Evolutionary conservation across 2,113 vertebrate genomes (phyloP).

Genomic region (Sylvicapra grimmia): DNA sequence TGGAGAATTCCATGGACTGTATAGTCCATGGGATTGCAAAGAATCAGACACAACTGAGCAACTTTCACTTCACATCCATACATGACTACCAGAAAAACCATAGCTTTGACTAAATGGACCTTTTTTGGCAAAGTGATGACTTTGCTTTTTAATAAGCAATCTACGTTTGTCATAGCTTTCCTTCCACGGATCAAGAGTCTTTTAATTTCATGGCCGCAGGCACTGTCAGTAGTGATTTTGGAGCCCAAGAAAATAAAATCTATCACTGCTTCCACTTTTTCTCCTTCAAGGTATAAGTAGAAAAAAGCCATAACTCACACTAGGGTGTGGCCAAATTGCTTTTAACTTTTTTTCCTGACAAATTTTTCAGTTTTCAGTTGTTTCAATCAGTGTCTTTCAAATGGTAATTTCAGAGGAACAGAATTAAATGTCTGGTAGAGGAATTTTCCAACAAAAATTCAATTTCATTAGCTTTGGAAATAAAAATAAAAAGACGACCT

Average conservation of each 20-base stretch:
- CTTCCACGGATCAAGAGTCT: not conserved
- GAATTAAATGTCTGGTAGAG: not conserved
- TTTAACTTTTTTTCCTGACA: not conserved
- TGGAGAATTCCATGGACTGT: not conserved
- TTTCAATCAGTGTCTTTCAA: not conserved
- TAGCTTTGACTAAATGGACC: not conserved
- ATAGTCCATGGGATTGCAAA: not conserved
- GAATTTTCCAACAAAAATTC: not conserved
- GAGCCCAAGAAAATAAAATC: not conserved
- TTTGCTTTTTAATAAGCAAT: not conserved
- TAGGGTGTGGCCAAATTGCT: not conserved
- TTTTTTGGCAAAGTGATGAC: not conserved
- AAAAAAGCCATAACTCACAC: not conserved
- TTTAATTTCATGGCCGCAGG: not conserved
- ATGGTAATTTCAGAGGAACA: not conserved
- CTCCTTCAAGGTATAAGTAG: not conserved
- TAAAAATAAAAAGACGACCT: not conserved
- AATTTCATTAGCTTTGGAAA: slow-evolving; percentile 11
- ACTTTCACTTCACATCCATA: not conserved
- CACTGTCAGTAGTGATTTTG: not conserved
- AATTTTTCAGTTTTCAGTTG: not conserved
- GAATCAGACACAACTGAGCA: fast-evolving
- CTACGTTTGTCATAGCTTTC: not conserved
- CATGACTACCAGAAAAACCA: not conserved
- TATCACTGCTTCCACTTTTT: not conserved